Evolutionary conservation across 1,140 invertebrate species (phyloP).

Genomic region (Ceratosolen solmsi): DNA sequence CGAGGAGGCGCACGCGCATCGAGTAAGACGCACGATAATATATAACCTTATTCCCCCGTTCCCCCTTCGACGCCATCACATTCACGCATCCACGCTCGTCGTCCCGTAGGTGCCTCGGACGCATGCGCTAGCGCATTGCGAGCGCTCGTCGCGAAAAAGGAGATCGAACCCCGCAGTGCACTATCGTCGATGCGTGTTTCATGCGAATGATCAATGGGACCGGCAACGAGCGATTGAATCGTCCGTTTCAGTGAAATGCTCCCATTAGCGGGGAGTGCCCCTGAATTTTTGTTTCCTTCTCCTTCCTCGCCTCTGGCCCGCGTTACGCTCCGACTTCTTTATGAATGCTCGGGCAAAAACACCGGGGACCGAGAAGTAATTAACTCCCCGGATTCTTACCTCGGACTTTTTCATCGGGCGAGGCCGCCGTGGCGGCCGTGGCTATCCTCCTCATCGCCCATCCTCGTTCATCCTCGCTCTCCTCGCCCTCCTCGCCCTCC

Average conservation of each 20-base stretch:
- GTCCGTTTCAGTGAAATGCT: conserved; percentile 17
- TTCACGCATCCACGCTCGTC: background rate
- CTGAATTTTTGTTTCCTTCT: background rate
- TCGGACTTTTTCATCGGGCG: background rate
- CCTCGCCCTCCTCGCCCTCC: background rate
- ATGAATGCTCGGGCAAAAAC: conserved; percentile 12
- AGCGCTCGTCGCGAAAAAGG: background rate
- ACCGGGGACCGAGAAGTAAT: conserved; percentile 29
- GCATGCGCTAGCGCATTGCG: background rate
- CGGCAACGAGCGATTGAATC: background rate
- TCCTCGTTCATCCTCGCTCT: no score
- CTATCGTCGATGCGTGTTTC: background rate
- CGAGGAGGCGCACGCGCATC: background rate
- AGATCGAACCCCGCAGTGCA: background rate
- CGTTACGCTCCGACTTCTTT: conserved; percentile 8
- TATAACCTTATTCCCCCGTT: background rate
- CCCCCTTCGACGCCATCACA: background rate
- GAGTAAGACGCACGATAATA: conserved; percentile 27
- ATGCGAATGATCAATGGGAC: background rate
- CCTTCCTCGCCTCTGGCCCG: background rate
- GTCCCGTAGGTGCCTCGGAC: background rate
- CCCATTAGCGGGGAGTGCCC: background rate
- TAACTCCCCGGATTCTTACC: conserved; percentile 11
- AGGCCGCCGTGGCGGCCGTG: background rate
- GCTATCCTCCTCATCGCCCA: background rate